Conservation (phyloP, 2,797 vertebrate genomes). For the Merluccius polli region DNA sequence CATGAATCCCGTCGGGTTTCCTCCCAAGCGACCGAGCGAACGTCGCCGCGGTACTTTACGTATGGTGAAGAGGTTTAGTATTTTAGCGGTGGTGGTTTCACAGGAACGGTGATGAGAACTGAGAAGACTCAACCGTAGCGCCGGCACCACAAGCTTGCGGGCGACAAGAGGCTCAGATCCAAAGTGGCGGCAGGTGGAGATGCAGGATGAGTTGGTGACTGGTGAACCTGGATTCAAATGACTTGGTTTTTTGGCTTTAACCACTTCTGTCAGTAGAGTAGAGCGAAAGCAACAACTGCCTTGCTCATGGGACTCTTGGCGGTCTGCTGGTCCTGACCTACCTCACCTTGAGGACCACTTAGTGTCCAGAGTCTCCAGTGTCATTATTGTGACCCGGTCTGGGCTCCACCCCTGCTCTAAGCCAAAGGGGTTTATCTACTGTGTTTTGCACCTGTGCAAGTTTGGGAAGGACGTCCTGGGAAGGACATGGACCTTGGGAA, state of each 20-base stretch:
- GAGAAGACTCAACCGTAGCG: background rate
- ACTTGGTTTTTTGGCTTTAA: background rate
- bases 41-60: background rate
- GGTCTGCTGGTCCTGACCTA: background rate
- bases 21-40: background rate
- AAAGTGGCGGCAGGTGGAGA: background rate
- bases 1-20: background rate
- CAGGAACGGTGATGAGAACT: background rate
- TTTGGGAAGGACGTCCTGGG: background rate
- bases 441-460: background rate
- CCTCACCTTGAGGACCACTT: background rate
- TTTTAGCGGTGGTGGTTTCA: background rate
- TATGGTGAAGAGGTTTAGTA: background rate
- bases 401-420: background rate
- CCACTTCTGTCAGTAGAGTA: background rate
- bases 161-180: background rate
- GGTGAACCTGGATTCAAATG: background rate
- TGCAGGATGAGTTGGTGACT: background rate
- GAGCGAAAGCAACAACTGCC: background rate
- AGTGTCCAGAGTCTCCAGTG: background rate
- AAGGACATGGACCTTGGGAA: too few species aligned
- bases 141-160: background rate
- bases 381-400: background rate
- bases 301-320: background rate
- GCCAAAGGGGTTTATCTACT: background rate